Percentiles rank a stretch among this genome's conserved stretches.
phyloP scores from a whole-genome alignment of 2,113 vertebrate species.

The Hippoglossus stenolepis region DNA sequence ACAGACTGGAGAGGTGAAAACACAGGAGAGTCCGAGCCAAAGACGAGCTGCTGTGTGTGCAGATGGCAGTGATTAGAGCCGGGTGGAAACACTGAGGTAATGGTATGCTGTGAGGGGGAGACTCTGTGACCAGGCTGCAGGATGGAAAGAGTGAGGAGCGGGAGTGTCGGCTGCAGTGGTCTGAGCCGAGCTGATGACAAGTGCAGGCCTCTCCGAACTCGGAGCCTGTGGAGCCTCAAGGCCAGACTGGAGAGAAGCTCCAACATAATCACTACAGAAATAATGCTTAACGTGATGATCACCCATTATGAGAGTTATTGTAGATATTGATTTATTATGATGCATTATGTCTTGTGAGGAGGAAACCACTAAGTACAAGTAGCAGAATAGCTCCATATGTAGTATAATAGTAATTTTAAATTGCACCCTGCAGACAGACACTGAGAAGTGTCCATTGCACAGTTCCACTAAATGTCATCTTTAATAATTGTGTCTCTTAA shows the following conservation, averaged over 20 bases:
- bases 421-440: constrained; percentile 39
- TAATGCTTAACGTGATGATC: constrained; percentile 29
- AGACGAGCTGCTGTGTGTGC: constrained; percentile 70
- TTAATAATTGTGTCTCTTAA: constrained; percentile 47
- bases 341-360: constrained; percentile 9
- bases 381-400: constrained; percentile 28
- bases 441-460: constrained; percentile 19
- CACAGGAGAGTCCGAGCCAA: constrained; percentile 26
- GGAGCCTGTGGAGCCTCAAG: constrained; percentile 73
- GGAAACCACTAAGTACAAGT: constrained; percentile 18
- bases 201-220: constrained; percentile 64
- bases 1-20: constrained; percentile 45
- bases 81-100: constrained; percentile 80
- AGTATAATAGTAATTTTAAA: constrained; percentile 38
- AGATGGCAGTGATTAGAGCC: constrained; percentile 75
- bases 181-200: constrained; percentile 69
- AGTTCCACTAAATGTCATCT: constrained; percentile 38
- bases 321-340: constrained; percentile 54
- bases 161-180: constrained; percentile 61
- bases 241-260: constrained; percentile 67
- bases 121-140: constrained; percentile 56
- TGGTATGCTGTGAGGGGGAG: constrained; percentile 60
- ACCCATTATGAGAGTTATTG: constrained; percentile 43
- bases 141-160: constrained; percentile 67
- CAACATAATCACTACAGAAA: constrained; percentile 28